Conservation (phyloP, 2,113 vertebrate genomes). For the Dasyornis broadbenti region DNA sequence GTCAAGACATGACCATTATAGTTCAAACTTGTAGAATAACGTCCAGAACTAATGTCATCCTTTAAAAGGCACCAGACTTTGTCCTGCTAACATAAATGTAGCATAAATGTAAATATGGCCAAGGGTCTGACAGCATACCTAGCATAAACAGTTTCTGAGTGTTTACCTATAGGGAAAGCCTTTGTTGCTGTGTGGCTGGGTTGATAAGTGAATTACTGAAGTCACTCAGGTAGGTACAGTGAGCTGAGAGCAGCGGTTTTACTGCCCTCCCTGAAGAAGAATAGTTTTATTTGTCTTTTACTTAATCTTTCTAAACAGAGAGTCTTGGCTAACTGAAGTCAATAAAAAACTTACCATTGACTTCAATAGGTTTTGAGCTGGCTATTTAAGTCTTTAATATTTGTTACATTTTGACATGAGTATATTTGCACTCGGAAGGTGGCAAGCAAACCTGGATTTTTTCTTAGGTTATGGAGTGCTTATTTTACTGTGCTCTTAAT, state of each 20-base stretch:
- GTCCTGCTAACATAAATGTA: background rate
- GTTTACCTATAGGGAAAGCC: background rate
- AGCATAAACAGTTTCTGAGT: background rate
- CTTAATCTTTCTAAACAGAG: slow-evolving; percentile 21
- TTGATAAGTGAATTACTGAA: background rate
- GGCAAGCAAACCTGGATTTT: slow-evolving; percentile 49
- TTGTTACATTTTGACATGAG: slow-evolving; percentile 36
- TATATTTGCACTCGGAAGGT: slow-evolving; percentile 45
- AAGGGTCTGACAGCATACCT: background rate
- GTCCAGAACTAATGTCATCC: background rate
- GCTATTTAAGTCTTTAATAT: background rate
- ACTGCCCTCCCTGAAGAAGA: background rate
- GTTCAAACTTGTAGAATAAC: background rate
- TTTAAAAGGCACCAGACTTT: background rate
- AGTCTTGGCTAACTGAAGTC: background rate
- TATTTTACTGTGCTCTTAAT: slow-evolving; percentile 34
- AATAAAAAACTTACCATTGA: background rate
- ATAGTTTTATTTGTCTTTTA: slow-evolving; percentile 15
- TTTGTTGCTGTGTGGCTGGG: background rate
- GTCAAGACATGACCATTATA: background rate
- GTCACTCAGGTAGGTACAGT: background rate
- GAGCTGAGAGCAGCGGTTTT: background rate
- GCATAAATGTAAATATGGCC: background rate
- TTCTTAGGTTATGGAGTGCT: background rate
- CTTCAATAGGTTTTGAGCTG: background rate